Conservation (phyloP, 1,140 invertebrate genomes). For the Campoletis sonorensis region DNA sequence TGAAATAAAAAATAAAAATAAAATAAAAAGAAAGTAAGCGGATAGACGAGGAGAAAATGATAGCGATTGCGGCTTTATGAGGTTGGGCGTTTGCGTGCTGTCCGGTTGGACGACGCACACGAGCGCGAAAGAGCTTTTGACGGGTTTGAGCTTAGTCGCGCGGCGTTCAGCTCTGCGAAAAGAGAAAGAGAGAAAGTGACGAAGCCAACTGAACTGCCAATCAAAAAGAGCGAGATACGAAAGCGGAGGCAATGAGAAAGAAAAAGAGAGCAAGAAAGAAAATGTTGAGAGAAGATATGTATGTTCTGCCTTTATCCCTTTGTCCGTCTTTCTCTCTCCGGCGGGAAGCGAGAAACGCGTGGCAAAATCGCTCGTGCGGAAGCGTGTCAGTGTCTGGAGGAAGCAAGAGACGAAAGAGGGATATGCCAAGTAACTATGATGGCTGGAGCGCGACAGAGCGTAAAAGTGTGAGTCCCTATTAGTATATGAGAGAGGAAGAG, state of each 20-base stretch:
- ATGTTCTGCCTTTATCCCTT: not conserved
- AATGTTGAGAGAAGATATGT: not conserved
- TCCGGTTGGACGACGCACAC: conserved; percentile 35
- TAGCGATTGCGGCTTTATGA: conserved; percentile 35
- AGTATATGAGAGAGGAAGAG: not conserved
- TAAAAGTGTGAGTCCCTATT: conserved; percentile 12
- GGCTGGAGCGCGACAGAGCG: conserved; percentile 42
- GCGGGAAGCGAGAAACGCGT: conserved; percentile 25
- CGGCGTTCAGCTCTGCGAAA: not conserved
- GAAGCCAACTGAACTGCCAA: conserved; percentile 35
- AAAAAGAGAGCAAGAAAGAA: not conserved
- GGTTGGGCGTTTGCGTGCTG: conserved; percentile 29
- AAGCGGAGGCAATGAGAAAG: not conserved
- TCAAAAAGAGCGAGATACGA: not conserved
- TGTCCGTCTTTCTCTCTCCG: not conserved
- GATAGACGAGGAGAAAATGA: not conserved
- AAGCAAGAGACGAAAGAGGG: conserved; percentile 11
- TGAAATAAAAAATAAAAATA: not conserved
- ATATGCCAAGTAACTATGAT: conserved; percentile 17
- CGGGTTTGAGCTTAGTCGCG: conserved; percentile 43
- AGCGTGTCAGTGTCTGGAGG: conserved; percentile 39
- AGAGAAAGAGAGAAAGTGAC: conserved; percentile 3
- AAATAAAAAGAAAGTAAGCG: not conserved
- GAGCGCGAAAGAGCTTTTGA: conserved; percentile 42
- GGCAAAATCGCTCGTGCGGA: conserved; percentile 40